Evolutionary conservation across 2,797 vertebrate genomes (phyloP).

Genomic region (Acipenser transmontanus): DNA sequence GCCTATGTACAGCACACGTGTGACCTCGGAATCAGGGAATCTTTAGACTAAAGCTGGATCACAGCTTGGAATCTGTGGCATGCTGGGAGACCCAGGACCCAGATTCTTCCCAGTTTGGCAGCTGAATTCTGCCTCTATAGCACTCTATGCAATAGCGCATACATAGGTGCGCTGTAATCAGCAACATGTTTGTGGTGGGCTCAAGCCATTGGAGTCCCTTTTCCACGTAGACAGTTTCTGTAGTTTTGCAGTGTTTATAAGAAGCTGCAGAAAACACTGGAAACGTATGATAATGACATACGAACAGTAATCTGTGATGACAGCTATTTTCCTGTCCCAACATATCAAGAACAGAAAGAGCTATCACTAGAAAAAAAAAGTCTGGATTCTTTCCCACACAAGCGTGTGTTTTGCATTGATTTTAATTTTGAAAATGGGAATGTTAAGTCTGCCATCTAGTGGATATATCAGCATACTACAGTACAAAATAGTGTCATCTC

Average conservation of each 20-base stretch:
- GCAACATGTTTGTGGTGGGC: neutral
- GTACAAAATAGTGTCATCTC: no score
- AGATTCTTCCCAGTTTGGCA: no score
- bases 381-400: neutral
- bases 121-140: no score
- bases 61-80: no score
- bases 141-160: no score
- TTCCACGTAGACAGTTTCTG: slow-evolving; percentile 3
- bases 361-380: neutral
- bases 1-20: no score
- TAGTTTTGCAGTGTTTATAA: slow-evolving; percentile 6
- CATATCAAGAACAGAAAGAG: neutral
- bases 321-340: neutral
- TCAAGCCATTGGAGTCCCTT: neutral
- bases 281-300: slow-evolving; percentile 2
- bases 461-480: neutral
- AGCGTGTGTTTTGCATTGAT: neutral
- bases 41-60: no score
- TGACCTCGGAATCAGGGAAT: no score
- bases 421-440: neutral
- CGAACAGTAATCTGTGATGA: slow-evolving; percentile 4
- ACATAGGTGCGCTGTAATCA: neutral
- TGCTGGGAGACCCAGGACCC: no score
- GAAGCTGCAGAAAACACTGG: neutral
- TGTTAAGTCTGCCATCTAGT: slow-evolving; percentile 3